These are phyloP conservation scores for Falco biarmicus DNA, from an alignment of 2,797 vertebrate genomes.

Conservation along the genomic window DNA sequence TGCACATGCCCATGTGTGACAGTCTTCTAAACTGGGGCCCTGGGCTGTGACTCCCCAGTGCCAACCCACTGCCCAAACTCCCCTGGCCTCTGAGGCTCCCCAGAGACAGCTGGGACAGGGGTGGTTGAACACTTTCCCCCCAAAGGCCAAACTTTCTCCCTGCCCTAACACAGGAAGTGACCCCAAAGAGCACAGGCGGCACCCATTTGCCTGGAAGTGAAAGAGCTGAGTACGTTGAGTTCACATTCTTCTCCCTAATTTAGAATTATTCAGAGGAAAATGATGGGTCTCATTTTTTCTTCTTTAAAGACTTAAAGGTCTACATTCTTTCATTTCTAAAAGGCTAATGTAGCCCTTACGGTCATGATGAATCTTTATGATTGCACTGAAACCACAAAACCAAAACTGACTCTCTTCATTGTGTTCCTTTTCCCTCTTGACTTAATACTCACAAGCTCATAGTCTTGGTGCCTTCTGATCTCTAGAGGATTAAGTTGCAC, in stretches of 20 bases:
- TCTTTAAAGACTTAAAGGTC: neutral
- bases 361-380: neutral
- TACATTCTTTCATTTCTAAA: neutral
- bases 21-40: neutral
- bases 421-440: neutral
- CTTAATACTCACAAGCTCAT: neutral
- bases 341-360: neutral
- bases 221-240: neutral
- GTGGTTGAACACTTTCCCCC: neutral
- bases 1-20: accelerated
- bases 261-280: neutral
- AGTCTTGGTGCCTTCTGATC: neutral
- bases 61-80: neutral
- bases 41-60: neutral
- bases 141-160: neutral
- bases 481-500: neutral
- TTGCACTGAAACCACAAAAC: neutral
- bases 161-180: neutral
- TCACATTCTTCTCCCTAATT: neutral
- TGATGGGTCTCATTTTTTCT: neutral
- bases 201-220: neutral
- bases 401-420: neutral
- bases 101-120: neutral
- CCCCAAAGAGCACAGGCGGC: neutral
- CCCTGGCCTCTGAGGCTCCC: neutral